Evolutionary conservation across 2,113 vertebrate species (phyloP), one percentile per base, ranked within the genome.

Genomic region (Drymodes brunneopygia): DNA sequence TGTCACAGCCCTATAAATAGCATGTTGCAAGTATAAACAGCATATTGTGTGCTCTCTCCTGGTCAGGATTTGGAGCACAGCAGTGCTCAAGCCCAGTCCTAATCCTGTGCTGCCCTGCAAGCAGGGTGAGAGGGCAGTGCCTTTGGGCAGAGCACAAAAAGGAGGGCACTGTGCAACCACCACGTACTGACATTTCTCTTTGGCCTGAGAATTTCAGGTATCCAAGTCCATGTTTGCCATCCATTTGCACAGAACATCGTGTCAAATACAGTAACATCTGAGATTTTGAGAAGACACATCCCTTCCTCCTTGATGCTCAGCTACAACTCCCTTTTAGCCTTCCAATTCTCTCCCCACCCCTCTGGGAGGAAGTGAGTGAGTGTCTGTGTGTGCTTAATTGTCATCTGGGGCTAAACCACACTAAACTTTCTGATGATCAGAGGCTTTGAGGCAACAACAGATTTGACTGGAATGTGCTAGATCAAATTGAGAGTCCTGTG

Each of bases 361-460:
- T 29, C 27, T 14, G 1, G 18, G 8, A 44, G 11, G 7, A 33
- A 35, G 9, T 9, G 3, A 66, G 2, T 2, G 5, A 62, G 33
- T 7, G 23, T 12, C 40, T 78, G 51, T 60, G 51, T 11, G 6
- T 48, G 45, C 35, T 29, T 29, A 54, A 31, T 42, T 58, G 18
- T 28, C 11, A 15, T 5, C 25, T 47, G 64, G 25, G 15, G 1
- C 70, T 12, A 58, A 71, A 57, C 29, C 16, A 62, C 10, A 31
- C 12, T 23, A 69, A 60, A 31, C 53, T 16, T 58, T 53, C n/a
- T 29, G 25, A 14, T 61, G 17, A 29, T 75, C 17, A 9, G 27
- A 53, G 8, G 17, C 9, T 81, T 81, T 9, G 15, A 57, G 35
- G 42, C 16, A 81, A 57, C 42, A 50, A 56, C 10, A 42, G 42